These are phyloP conservation scores for Poecilia velifera DNA, from an alignment of 2,797 vertebrate species.

Conservation along the genomic window DNA sequence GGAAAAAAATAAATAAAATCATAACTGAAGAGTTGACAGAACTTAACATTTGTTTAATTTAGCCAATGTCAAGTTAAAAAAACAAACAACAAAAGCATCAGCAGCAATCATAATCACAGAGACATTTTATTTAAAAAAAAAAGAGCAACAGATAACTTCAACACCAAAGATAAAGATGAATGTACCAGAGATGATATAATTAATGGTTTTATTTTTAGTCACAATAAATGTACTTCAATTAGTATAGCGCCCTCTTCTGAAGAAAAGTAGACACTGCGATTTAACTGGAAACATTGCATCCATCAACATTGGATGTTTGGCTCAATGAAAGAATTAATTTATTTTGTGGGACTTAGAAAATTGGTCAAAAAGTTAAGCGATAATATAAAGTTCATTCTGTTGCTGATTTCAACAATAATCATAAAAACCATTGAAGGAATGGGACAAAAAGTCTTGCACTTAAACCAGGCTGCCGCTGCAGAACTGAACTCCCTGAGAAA, in stretches of 20 bases:
- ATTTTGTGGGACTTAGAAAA: background rate
- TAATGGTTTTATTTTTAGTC: background rate
- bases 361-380: background rate
- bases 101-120: background rate
- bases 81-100: background rate
- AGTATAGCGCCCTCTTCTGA: background rate
- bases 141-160: background rate
- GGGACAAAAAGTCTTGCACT: background rate
- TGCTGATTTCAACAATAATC: background rate
- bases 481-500: constrained; percentile 20
- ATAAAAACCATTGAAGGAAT: background rate
- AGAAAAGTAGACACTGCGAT: background rate
- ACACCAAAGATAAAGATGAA: background rate
- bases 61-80: background rate
- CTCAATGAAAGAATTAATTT: background rate
- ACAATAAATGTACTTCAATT: background rate
- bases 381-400: background rate
- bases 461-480: background rate
- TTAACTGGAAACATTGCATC: background rate
- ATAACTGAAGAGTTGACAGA: background rate
- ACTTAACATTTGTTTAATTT: background rate
- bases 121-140: background rate
- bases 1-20: background rate
- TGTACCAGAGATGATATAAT: background rate
- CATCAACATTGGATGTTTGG: background rate